Evolutionary conservation across 2,888 invertebrate genomes (phyloP).

Genomic region (Ornithoptera priamus): DNA sequence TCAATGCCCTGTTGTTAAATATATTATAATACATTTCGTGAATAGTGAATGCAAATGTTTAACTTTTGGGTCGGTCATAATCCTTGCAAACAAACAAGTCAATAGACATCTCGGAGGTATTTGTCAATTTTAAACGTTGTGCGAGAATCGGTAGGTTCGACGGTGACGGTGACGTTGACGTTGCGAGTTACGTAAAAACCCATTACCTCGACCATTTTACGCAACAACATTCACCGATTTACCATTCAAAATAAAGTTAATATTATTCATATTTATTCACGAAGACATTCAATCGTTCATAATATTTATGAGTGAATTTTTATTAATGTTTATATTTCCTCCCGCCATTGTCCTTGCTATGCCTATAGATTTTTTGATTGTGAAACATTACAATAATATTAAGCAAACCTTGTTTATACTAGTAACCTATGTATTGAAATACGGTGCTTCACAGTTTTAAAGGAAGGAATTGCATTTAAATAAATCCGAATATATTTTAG

Average conservation of each 20-base stretch:
- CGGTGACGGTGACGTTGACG: not conserved
- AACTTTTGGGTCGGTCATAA: too few relatives aligned
- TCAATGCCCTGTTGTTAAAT: too few relatives aligned
- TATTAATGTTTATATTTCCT: not conserved
- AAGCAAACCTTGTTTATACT: not conserved
- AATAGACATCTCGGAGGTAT: not conserved
- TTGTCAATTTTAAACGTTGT: constrained; percentile 7
- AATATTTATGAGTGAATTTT: not conserved
- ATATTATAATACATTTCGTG: too few relatives aligned
- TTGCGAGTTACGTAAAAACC: constrained; percentile 26
- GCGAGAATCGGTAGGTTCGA: constrained; percentile 6
- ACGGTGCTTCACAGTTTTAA: not conserved
- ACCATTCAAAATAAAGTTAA: constrained; percentile 12
- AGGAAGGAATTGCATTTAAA: not conserved
- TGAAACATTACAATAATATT: not conserved
- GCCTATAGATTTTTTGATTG: not conserved
- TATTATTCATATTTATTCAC: constrained; percentile 17
- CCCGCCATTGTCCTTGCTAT: not conserved
- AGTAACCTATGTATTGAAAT: not conserved
- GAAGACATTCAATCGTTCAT: not conserved
- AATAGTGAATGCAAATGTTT: too few relatives aligned
- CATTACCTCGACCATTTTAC: constrained; percentile 29
- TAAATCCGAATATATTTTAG: too few relatives aligned
- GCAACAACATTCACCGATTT: constrained; percentile 26
- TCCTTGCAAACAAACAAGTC: too few relatives aligned